Evolutionary conservation across 2,797 vertebrate genomes (phyloP), one percentile per base, ranked within the genome.

Genomic region (Dryobates pubescens): DNA sequence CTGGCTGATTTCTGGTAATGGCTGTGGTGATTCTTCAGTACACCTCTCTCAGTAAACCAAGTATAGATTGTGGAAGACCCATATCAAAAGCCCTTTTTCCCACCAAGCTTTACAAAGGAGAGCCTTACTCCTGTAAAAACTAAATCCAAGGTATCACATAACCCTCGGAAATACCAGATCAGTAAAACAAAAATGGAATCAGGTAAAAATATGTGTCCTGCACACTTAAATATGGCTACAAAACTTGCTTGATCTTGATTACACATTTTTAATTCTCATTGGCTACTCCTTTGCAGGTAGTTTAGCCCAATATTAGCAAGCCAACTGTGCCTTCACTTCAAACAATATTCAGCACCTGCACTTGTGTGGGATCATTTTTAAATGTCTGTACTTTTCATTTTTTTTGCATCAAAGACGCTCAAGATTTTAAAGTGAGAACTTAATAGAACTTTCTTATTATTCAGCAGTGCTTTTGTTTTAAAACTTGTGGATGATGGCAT

Each of bases 381-480:
- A 77, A 36, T 38, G 13, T 1, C 4, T 64, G 13, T 22, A 4
- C 2, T 82, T 84, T 79, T 32, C 17, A 24, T 17, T 49, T 90
- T 90, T 90, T 92, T 56, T 86, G 3, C 14, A 65, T 45, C 30
- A 71, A 8, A 32, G 62, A 80, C 14, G 17, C 20, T 92, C 5
- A 64, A 13, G 8, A 5, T 73, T 56, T 82, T 82, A 64, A 79
- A 70, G 23, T 1, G 0, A 54, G 43, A 38, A 43, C 84, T 88
- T 90, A 45, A 72, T 36, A 58, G 15, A 86, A 22, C 29, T 83
- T 83, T 19, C 2, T 89, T 5, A 16, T 81, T 86, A 75, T 77
- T 88, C 32, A 68, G 30, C 36, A 68, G 24, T 36, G 19, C 2
- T 84, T 90, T 90, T 91, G 76, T 84, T 82, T 91, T 63, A 93